Conservation (phyloP, 2,888 invertebrate species). For the Antheraea yamamai region DNA sequence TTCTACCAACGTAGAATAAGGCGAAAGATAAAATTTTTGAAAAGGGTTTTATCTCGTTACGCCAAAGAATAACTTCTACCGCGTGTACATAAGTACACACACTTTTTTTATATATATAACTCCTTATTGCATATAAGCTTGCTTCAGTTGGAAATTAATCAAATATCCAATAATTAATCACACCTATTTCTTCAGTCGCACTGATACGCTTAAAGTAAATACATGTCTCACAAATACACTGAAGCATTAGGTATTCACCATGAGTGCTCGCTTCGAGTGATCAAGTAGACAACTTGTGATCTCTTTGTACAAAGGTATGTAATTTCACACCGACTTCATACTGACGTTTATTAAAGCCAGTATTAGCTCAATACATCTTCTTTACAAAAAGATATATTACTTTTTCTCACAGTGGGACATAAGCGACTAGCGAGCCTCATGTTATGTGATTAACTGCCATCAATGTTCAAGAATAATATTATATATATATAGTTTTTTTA, state of each 20-base stretch:
- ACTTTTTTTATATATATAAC: not conserved
- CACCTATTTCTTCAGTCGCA: not conserved
- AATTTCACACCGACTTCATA: slow-evolving; percentile 19
- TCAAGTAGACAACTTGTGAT: slow-evolving; percentile 20
- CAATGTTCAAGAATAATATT: not conserved
- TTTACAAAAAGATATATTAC: slow-evolving; percentile 22
- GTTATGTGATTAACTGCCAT: not conserved
- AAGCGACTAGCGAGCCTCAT: not conserved
- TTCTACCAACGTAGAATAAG: too few relatives aligned
- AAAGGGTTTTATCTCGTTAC: too few relatives aligned
- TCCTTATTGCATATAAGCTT: not conserved
- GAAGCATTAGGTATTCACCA: not conserved
- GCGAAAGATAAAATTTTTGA: too few relatives aligned
- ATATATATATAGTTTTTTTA: not conserved
- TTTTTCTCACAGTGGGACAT: slow-evolving; percentile 9
- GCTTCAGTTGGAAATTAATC: not conserved
- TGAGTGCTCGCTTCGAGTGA: slow-evolving; percentile 14
- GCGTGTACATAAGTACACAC: too few relatives aligned
- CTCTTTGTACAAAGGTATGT: slow-evolving; percentile 20
- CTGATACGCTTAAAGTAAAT: not conserved
- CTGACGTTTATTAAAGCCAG: slow-evolving; percentile 28
- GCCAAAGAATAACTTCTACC: too few relatives aligned
- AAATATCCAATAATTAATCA: not conserved
- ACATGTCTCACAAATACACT: not conserved
- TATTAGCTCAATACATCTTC: slow-evolving; percentile 19